These are phyloP conservation scores for Heterohyrax brucei DNA, from an alignment of 2,797 vertebrate genomes.

Conservation along the genomic window DNA sequence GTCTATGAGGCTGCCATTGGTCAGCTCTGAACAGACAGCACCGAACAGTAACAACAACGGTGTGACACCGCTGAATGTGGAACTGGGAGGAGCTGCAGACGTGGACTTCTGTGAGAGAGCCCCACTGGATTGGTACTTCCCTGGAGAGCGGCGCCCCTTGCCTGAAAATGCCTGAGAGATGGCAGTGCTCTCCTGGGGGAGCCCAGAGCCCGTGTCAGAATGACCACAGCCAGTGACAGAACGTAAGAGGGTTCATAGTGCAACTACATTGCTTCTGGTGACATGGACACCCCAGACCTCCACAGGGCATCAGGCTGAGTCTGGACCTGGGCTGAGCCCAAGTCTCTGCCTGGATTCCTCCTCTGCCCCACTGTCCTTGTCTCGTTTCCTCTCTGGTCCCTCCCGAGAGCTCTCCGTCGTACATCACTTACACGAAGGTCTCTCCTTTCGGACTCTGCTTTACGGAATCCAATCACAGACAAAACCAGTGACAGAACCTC, in stretches of 20 bases:
- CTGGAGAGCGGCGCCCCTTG: not conserved
- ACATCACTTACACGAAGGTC: not conserved
- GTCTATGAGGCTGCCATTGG: no score
- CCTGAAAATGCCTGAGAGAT: not conserved
- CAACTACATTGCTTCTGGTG: not conserved
- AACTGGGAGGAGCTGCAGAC: not conserved
- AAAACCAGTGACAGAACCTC: not conserved
- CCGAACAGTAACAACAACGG: no score
- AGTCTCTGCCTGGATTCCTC: not conserved
- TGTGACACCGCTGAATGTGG: no score
- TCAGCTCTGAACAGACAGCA: no score
- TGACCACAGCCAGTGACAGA: not conserved
- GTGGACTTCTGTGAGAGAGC: no score
- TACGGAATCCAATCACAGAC: not conserved
- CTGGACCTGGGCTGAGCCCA: not conserved
- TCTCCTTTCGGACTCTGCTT: not conserved
- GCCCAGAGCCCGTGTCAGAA: not conserved
- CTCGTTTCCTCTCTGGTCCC: not conserved
- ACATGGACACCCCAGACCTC: not conserved
- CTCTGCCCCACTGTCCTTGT: not conserved
- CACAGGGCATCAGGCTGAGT: not conserved
- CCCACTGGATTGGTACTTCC: not conserved
- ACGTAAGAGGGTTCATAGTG: no score
- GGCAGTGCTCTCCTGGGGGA: not conserved
- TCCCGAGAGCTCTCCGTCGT: not conserved